These are phyloP conservation scores for Anticlea derivata DNA, from an alignment of 2,888 invertebrate genomes.

Conservation along the genomic window DNA sequence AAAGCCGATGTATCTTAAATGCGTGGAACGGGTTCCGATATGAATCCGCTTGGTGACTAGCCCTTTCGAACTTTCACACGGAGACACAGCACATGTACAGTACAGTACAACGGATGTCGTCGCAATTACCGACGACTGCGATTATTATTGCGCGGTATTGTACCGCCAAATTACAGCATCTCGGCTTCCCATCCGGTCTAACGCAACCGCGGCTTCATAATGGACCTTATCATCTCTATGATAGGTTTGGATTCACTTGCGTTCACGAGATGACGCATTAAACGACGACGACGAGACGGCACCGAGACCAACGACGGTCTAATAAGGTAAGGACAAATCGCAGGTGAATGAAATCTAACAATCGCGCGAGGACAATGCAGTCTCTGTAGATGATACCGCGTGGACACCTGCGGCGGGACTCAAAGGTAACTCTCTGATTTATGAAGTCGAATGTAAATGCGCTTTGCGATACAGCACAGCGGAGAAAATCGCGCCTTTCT, in stretches of 20 bases:
- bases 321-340: conserved; percentile 63
- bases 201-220: conserved; percentile 35
- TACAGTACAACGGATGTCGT: conserved; percentile 73
- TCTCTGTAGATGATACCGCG: conserved; percentile 50
- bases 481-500: conserved; percentile 70
- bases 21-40: conserved; percentile 70
- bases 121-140: conserved; percentile 76
- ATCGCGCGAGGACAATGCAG: conserved; percentile 53
- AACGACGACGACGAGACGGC: conserved; percentile 49
- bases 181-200: conserved; percentile 78
- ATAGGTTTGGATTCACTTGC: conserved; percentile 38
- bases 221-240: conserved; percentile 39
- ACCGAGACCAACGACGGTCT: conserved; percentile 49
- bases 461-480: conserved; percentile 53
- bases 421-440: conserved; percentile 65
- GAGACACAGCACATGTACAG: conserved; percentile 54
- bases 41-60: conserved; percentile 52
- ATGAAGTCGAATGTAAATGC: conserved; percentile 57
- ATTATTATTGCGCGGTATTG: conserved; percentile 80
- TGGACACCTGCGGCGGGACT: conserved; percentile 65
- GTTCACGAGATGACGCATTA: conserved; percentile 42
- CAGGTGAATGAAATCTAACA: conserved; percentile 66
- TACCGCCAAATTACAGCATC: conserved; percentile 78
- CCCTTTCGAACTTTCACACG: conserved; percentile 80
- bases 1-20: conserved; percentile 71